These are phyloP conservation scores for Sinocyclocheilus rhinocerous DNA, from an alignment of 2,113 vertebrate species.

Conservation along the genomic window DNA sequence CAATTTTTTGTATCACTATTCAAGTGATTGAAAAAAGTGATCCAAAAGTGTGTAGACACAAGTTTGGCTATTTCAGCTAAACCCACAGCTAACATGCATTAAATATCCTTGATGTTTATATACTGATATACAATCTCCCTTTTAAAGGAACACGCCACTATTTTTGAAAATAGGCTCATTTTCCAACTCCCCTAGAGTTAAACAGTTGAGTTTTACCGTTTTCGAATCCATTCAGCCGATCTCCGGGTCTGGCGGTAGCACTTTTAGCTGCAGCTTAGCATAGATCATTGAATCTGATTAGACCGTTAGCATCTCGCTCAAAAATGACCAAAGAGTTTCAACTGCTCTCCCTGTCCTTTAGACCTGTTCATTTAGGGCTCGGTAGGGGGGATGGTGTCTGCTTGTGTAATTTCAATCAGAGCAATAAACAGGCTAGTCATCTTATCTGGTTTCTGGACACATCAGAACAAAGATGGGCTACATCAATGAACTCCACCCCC, in stretches of 20 bases:
- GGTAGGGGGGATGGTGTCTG: constrained; percentile 68
- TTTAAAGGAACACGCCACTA: too few relatives aligned
- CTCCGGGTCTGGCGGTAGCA: too few relatives aligned
- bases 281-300: too few relatives aligned
- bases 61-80: neutral
- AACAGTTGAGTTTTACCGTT: too few relatives aligned
- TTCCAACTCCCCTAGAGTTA: too few relatives aligned
- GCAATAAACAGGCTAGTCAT: constrained; percentile 60
- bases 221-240: too few relatives aligned
- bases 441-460: constrained; percentile 48
- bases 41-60: neutral
- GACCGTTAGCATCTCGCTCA: too few relatives aligned
- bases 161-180: too few relatives aligned
- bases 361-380: constrained; percentile 77
- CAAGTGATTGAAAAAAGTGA: too few relatives aligned
- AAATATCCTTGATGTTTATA: neutral
- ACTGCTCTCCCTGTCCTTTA: constrained; percentile 77
- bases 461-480: constrained; percentile 45
- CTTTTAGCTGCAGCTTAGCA: too few relatives aligned
- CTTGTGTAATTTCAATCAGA: constrained; percentile 68
- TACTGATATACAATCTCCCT: neutral
- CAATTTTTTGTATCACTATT: neutral
- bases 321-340: too few relatives aligned
- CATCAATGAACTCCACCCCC: constrained; percentile 15
- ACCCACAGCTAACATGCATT: neutral